Base-by-base conservation (phyloP, 2,113 vertebrate species). In the Nycticorax nycticorax region DNA sequence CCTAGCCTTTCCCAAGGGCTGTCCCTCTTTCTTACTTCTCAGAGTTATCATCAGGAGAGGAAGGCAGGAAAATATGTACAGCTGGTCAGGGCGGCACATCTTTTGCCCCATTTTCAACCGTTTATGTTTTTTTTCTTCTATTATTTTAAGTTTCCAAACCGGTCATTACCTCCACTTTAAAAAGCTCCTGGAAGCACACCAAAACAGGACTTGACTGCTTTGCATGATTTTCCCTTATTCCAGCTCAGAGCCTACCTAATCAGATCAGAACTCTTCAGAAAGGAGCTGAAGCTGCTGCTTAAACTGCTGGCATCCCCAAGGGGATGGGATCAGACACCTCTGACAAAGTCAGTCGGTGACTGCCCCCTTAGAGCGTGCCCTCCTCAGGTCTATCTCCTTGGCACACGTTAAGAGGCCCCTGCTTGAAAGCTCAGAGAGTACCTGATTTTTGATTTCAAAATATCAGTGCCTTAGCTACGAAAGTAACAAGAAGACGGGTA, bases 301-400 rank as follows among this genome's bases (percentile, higher is more conserved):
- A 41, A 85, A 66, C 28, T n/a, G 21, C 64, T 57, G 18, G 14
- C 8, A 39, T 6, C 33, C 6, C 0, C 57, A n/a, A 5, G 0
- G 0, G 28, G n/a, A 50, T 80, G 10, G 48, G 41, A 33, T 56
- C 68, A 76, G 77, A 71, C 43, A 72, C 37, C 26, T 59, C 57
- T 50, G 60, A 41, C 30, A 37, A 84, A 62, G 62, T 30, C 62
- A 22, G 41, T n/a, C 45, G 26, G 73, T 23, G 52, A 30, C 23
- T 27, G 16, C 35, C 19, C 39, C 41, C 41, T 33, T n/a, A 45
- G 1, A 84, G 15, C 1, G 0, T 3, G 19, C 21, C 75, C 39
- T 63, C 27, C 71, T 86, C 56, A 66, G 16, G 32, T 77, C 71
- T 69, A 35, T 59, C 56, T 83, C 72, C 73, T 79, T 53, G 41